A percentile compares a stretch with the other conserved stretches of the same genome.
These are phyloP conservation scores for Rhinogobius similis DNA, from an alignment of 2,113 vertebrate genomes.

Conservation along the genomic window DNA sequence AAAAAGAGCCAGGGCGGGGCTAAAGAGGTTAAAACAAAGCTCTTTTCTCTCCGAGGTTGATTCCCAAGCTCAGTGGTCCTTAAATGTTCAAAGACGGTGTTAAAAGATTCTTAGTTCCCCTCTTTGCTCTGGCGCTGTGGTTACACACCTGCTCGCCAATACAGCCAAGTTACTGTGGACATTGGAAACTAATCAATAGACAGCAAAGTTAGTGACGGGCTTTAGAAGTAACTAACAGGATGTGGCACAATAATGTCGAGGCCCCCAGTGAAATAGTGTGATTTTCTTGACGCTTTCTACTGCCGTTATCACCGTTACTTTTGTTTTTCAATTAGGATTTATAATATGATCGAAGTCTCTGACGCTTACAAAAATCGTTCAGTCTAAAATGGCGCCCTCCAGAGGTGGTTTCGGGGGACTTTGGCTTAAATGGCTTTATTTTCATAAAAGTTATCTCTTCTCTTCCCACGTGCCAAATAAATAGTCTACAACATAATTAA, in stretches of 20 bases:
- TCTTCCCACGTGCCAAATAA: neutral
- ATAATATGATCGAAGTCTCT: neutral
- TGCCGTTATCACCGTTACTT: neutral
- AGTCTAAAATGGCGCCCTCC: neutral
- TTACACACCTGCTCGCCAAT: constrained; percentile 61
- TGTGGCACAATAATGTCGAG: neutral
- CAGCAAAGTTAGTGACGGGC: constrained; percentile 1
- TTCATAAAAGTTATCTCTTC: neutral
- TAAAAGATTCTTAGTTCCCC: constrained; percentile 46
- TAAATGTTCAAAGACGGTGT: constrained; percentile 65
- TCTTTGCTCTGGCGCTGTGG: constrained; percentile 19
- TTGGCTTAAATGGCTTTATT: too few relatives aligned
- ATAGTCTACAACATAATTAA: too few relatives aligned
- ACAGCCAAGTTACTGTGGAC: constrained; percentile 29
- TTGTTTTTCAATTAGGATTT: neutral
- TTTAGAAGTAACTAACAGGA: constrained; percentile 4
- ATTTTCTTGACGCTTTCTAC: neutral
- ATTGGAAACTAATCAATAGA: constrained; percentile 18
- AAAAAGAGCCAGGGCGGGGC: constrained; percentile 54
- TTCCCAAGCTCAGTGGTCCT: constrained; percentile 52
- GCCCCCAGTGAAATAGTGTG: neutral
- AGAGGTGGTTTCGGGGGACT: neutral
- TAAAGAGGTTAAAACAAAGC: constrained; percentile 71
- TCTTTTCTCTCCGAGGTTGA: constrained; percentile 62
- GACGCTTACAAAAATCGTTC: neutral